Base-by-base conservation (phyloP, 2,888 invertebrate species). In the Cyclophora albipunctata region DNA sequence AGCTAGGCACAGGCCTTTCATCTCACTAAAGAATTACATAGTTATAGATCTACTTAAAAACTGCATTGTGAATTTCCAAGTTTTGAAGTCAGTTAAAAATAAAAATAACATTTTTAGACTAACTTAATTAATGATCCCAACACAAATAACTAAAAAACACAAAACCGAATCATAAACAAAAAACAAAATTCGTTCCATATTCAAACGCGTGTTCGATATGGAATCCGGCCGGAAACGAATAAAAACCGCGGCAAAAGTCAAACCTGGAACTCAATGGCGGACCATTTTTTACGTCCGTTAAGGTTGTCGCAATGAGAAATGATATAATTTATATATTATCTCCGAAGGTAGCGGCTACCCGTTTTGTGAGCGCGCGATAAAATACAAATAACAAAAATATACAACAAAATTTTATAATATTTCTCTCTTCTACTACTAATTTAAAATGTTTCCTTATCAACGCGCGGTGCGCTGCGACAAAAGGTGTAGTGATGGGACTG, bases 381-480 rank as follows among this genome's bases (percentile, higher is more conserved):
- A 85, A 84, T 84, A 84, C 76, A 87, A 85, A 84, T 81, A 84
- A 86, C 81, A 76, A 75, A 73, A 75, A 73, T 66, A 72, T 73
- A 70, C 72, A 71, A 73, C 20, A 20, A 79, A 77, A 74, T 78
- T 75, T 76, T 78, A 78, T 75, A 77, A 81, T 75, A 78, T 84
- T 85, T 85, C 82, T 82, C 78, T 81, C 77, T 78, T 73, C 71
- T 74, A 71, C 83, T 81, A 87, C 87, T 87, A 87, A 88, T 88
- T 88, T 87, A 85, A 84, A 87, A 88, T 86, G 87, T 87, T 87
- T 82, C 79, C 86, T 86, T 88, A 88, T 88, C 88, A 88, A 84
- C 87, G 84, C 79, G 80, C 84, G 83, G 82, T 66, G 73, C 78
- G 82, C 72, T 75, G 75, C 78, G 77, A 86, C 85, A 84, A 84